A percentile compares a stretch with the other conserved stretches of the same genome.
These are phyloP conservation scores for Cetoscarus ocellatus DNA, from an alignment of 2,797 vertebrate species.

Conservation along the genomic window DNA sequence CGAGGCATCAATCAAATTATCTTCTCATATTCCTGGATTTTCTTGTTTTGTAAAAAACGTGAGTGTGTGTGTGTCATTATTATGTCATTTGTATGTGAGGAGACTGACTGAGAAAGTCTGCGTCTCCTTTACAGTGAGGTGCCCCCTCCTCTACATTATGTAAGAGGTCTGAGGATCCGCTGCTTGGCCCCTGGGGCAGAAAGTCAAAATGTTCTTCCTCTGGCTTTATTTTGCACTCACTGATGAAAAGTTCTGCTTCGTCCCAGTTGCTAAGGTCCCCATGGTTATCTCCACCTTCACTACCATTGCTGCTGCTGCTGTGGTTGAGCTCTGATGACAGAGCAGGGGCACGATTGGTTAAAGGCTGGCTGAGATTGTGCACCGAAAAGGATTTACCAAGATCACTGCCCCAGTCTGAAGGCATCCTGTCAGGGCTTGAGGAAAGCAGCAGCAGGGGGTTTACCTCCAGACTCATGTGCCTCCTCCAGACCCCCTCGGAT, in stretches of 20 bases:
- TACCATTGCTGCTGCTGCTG: slow-evolving; percentile 77
- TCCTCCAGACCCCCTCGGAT: slow-evolving; percentile 89
- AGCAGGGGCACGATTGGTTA: slow-evolving; percentile 62
- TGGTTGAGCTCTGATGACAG: slow-evolving; percentile 69
- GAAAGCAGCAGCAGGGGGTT: slow-evolving; percentile 88
- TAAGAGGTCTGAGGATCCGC: slow-evolving; percentile 87
- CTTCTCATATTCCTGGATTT: slow-evolving; percentile 16
- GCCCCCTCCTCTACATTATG: slow-evolving; percentile 87
- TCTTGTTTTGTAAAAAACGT: slow-evolving; percentile 49
- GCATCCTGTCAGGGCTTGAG: slow-evolving; percentile 59
- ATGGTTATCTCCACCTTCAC: slow-evolving; percentile 66
- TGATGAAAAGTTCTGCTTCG: slow-evolving; percentile 92
- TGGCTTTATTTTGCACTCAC: slow-evolving; percentile 89
- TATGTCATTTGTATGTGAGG: slow-evolving; percentile 92
- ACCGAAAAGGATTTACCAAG: slow-evolving; percentile 93
- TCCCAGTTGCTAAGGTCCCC: slow-evolving; percentile 84
- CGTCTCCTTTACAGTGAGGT: slow-evolving; percentile 81
- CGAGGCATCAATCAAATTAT: slow-evolving; percentile 21
- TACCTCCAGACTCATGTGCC: slow-evolving; percentile 91
- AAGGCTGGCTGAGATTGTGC: slow-evolving; percentile 92
- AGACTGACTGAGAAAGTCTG: slow-evolving; percentile 89
- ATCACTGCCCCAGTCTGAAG: slow-evolving; percentile 84
- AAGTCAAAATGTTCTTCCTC: slow-evolving; percentile 85
- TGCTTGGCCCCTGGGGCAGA: slow-evolving; percentile 81
- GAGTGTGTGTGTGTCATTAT: slow-evolving; percentile 38